phyloP scores from a whole-genome alignment of 2,113 vertebrate species.

The Prunella fulvescens region DNA sequence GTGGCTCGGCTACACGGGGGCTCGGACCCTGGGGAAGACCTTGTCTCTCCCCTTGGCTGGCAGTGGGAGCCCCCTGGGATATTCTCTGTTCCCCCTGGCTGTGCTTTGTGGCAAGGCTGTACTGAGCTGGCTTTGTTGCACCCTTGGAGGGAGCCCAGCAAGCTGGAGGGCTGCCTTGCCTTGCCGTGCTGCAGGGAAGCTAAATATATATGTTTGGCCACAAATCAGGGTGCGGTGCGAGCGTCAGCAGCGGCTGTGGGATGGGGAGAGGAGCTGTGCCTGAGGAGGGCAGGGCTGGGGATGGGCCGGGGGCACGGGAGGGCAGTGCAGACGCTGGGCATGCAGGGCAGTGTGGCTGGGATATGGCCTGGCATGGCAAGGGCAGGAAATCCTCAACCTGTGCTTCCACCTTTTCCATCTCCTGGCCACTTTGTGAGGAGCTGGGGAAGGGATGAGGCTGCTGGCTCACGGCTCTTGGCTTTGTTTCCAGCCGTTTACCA shows the following conservation, averaged over 20 bases:
- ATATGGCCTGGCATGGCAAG: accelerated
- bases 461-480: background rate
- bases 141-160: background rate
- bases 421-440: accelerated
- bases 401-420: background rate
- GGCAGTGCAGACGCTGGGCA: background rate
- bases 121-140: background rate
- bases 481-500: background rate
- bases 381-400: background rate
- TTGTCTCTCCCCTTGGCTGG: background rate
- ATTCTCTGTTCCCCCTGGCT: background rate
- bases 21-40: background rate
- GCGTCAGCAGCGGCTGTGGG: background rate
- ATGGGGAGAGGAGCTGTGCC: background rate
- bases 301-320: background rate
- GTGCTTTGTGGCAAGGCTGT: accelerated
- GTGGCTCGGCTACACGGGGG: accelerated
- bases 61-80: background rate
- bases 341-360: background rate
- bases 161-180: background rate
- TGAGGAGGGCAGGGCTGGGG: background rate
- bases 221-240: background rate
- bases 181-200: background rate
- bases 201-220: background rate
- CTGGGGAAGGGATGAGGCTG: background rate